phyloP scores from a whole-genome alignment of 2,888 invertebrate genomes.

The Caenorhabditis virilis region DNA sequence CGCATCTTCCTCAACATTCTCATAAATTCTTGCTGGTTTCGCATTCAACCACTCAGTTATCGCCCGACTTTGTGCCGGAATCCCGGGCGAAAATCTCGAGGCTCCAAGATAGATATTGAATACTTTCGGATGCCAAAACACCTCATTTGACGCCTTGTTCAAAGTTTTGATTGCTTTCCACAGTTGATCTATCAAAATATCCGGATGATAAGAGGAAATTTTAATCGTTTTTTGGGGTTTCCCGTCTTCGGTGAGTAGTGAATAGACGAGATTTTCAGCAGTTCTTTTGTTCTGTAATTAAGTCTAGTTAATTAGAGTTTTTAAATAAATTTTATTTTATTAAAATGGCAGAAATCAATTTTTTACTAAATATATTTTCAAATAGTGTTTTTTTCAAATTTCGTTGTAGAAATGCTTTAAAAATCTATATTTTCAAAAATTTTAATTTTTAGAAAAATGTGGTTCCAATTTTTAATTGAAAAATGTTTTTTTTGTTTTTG shows the following conservation, averaged over 20 bases:
- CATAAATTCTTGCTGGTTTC: neutral
- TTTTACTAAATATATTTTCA: no score
- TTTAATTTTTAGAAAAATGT: no score
- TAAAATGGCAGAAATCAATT: neutral
- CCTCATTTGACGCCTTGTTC: constrained; percentile 18
- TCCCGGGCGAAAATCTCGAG: constrained; percentile 35
- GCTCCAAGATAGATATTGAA: constrained; percentile 41
- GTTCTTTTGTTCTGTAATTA: constrained; percentile 30
- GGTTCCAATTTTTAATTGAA: no score
- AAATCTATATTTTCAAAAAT: no score
- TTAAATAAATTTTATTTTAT: constrained; percentile 1
- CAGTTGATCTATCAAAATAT: constrained; percentile 19
- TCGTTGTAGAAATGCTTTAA: no score
- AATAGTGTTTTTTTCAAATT: no score
- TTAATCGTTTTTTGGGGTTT: constrained; percentile 40
- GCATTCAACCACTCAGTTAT: constrained; percentile 32
- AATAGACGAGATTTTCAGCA: constrained; percentile 39
- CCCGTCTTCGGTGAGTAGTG: constrained; percentile 14
- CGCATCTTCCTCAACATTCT: neutral
- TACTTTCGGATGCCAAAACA: constrained; percentile 35
- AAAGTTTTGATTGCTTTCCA: constrained; percentile 24
- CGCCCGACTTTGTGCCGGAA: constrained; percentile 17
- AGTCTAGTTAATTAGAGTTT: neutral
- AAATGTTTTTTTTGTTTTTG: no score
- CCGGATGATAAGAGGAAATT: constrained; percentile 36